These are phyloP conservation scores for Tiaroga cobitis DNA, from an alignment of 2,797 vertebrate species.

Conservation along the genomic window DNA sequence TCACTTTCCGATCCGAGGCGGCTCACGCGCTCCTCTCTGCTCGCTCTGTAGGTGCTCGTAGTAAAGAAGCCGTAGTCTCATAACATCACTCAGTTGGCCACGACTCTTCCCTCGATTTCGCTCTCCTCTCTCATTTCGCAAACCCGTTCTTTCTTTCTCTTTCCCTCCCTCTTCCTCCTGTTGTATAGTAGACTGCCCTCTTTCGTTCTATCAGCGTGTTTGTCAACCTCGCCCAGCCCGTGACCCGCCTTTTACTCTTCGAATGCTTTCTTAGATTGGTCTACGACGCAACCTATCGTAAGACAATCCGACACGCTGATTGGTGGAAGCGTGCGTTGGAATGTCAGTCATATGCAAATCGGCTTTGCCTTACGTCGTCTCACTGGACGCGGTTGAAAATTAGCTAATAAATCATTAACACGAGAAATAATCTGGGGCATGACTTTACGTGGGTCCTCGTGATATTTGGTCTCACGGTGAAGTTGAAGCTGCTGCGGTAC, in stretches of 20 bases:
- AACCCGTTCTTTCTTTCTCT: slow-evolving; percentile 36
- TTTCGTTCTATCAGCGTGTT: slow-evolving; percentile 74
- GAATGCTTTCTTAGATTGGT: slow-evolving; percentile 68
- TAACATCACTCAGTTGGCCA: slow-evolving; percentile 63
- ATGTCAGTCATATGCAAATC: slow-evolving; percentile 88
- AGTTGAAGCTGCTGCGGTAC: background rate
- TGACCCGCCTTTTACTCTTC: slow-evolving; percentile 68
- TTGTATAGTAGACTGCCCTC: slow-evolving; percentile 79
- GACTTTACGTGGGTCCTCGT: slow-evolving; percentile 49
- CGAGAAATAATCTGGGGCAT: background rate
- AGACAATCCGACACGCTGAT: slow-evolving; percentile 66
- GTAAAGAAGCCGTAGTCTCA: slow-evolving; percentile 67
- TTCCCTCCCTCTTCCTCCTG: slow-evolving; percentile 79
- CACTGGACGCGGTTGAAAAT: slow-evolving; percentile 12
- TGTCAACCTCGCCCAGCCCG: slow-evolving; percentile 84
- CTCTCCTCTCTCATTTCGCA: slow-evolving; percentile 54
- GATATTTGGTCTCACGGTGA: slow-evolving; percentile 27
- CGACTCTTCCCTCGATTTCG: slow-evolving; percentile 71
- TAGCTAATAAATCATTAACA: slow-evolving; percentile 35
- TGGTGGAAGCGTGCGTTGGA: slow-evolving; percentile 77
- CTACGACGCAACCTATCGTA: slow-evolving; percentile 60
- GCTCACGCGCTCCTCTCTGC: slow-evolving; percentile 47
- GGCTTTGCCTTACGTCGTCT: slow-evolving; percentile 40
- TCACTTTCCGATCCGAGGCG: slow-evolving; percentile 48
- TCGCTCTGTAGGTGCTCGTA: slow-evolving; percentile 56